Evolutionary conservation across 2,113 vertebrate species (phyloP).

Genomic region (Coreoperca whiteheadi): DNA sequence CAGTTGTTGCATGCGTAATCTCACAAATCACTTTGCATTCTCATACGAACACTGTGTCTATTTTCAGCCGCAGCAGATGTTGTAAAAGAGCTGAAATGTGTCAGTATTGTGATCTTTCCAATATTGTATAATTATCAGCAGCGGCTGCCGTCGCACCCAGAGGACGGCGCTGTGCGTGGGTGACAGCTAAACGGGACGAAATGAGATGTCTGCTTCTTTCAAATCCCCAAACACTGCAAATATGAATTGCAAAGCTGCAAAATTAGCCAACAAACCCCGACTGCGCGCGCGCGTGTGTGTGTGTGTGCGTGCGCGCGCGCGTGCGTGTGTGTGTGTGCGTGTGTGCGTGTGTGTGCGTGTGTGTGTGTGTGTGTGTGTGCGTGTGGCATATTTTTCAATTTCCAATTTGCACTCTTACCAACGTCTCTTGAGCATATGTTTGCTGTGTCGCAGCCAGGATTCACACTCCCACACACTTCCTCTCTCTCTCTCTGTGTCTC

Average conservation of each 20-base stretch:
- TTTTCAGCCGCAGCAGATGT: constrained; percentile 5
- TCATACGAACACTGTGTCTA: not conserved
- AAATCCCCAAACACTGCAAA: constrained; percentile 23
- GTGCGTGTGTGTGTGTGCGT: not conserved
- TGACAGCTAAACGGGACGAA: constrained; percentile 27
- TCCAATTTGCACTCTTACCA: constrained; percentile 33
- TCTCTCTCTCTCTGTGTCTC: not conserved
- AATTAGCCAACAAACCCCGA: not conserved
- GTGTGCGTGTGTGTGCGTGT: not conserved
- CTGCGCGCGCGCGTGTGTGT: not conserved
- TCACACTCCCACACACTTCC: constrained; percentile 58
- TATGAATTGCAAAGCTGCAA: constrained; percentile 29
- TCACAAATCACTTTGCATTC: not conserved
- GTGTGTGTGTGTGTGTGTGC: not conserved
- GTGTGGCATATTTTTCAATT: constrained; percentile 18
- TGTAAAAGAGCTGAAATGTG: constrained; percentile 11
- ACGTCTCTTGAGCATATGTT: constrained; percentile 65
- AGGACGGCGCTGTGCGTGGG: constrained; percentile 6
- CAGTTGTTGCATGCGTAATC: not conserved
- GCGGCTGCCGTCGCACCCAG: constrained; percentile 9
- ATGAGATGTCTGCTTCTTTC: constrained; percentile 23
- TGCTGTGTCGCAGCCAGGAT: constrained; percentile 46
- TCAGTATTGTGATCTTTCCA: not conserved
- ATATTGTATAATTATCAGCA: constrained; percentile 12
- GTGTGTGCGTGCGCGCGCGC: not conserved